Evolutionary conservation across 1,140 invertebrate species (phyloP), one percentile per base, ranked within the genome.

Genomic region (Calephelis virginiensis): DNA sequence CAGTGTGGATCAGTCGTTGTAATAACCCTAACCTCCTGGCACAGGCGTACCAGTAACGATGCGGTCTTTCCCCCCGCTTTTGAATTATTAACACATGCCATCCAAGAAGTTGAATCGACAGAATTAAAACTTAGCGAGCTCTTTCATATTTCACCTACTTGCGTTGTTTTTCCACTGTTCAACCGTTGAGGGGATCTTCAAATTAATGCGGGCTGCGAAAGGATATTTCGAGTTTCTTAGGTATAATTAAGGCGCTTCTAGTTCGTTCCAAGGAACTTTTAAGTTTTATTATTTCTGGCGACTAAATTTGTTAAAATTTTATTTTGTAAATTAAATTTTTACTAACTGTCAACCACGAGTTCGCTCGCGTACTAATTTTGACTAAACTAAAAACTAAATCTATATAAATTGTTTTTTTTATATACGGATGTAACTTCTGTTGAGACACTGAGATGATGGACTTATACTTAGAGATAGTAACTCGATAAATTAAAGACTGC

Each of bases 81-180:
- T 86, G 84, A 86, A 89, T 85, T 86, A 89, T 89, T 88, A 84
- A 86, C 80, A 80, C 77, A 67, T 73, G 80, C 81, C 82, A 85
- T 88, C 80, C 80, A 78, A 83, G 76, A 86, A 88, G 78, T 88
- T 88, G 84, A 86, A 84, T 85, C 80, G 79, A 80, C 83, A 82
- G 79, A 88, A 86, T 86, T 86, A 86, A 86, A 88, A 86, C 79
- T 88, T 85, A 83, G 77, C 78, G 67, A 81, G 75, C 76, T 82
- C 76, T 83, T 86, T 85, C 78, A 86, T 86, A 86, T 88, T 88
- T 88, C 77, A 84, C 81, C 76, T 78, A 78, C 71, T 85, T 85
- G 81, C 67, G 74, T 71, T 83, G 75, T 81, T 85, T 78, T 73
- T 63, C 61, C 74, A 61, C 64, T 61, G 65, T 63, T 75, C 66